Base-by-base conservation (phyloP, 2,888 invertebrate species). In the Euclidia mi region DNA sequence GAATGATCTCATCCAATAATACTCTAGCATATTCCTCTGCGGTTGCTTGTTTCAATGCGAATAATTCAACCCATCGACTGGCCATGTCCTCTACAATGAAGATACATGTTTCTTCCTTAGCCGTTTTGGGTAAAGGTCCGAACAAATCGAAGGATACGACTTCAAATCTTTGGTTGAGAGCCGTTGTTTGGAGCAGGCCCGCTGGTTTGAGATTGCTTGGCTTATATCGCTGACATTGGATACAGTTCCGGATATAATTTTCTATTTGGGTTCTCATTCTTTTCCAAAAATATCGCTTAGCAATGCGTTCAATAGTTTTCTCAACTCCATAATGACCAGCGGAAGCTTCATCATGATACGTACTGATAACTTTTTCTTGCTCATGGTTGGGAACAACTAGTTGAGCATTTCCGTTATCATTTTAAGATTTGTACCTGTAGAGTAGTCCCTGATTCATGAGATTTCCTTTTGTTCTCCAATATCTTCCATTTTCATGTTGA, bases 201-300 rank as follows among this genome's bases (percentile, higher is more conserved):
- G 79, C 69, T 0, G 85, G 85, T 42, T 83, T 85, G 3, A 64
- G 45, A 34, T 86, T 84, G 0, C 29, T 65, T 0, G 71, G 60
- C 40, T 85, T 85, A 40, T 82, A 86, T 0, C 75, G 32, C 48
- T 85, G 82, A 49, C 84, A 87, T 9, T 69, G 49, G 0, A 65
- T 10, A 31, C 84, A 84, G 0, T 61, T 47, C 6, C 52, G 52
- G 0, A 82, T 52, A 32, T 84, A 74, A 0, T 59, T 52, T 7
- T 28, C 42, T 2, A 84, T 57, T 3, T 71, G 66, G 1, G 49
- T 52, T 11, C 78, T 20, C 79, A 86, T 78, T 0, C 73, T 75
- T 3, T 45, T 45, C 76, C 77, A 83, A 43, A 57, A 79, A 29
- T 75, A 81, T 0, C 72, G 41, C 0, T n/a, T 18, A 0, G 40